Evolutionary conservation across 2,888 invertebrate species (phyloP), one percentile per base, ranked within the genome.

Genomic region (Cryptocephalus primarius): DNA sequence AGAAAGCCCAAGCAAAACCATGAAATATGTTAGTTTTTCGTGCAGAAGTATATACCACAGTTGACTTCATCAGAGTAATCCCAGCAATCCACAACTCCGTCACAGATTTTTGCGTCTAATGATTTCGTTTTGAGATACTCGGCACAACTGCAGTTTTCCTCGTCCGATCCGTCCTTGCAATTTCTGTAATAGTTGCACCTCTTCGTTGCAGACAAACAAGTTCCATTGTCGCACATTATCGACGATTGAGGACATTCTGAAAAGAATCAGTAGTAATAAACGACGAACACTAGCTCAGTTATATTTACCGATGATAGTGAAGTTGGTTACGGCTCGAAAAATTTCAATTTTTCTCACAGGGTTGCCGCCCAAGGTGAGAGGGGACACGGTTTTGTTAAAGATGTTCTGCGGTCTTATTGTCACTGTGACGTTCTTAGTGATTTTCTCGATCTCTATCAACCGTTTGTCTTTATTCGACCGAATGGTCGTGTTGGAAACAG

Each of bases 81-180:
- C 80, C 82, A 83, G 60, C 88, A 88, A 60, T 88, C 87, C 1
- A 84, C 78, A 31, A 83, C 74, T 1, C 87, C 87, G 59, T 88
- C 88, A 61, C 88, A 88, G 43, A 88, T 81, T 67, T 88, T 87
- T 10, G 82, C 75, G 50, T 79, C 72, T 1, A 84, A 73, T 53
- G 79, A 78, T 59, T 85, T 84, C 1, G 83, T 79, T 46, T 75
- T 75, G 39, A 88, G 66, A 58, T 83, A 84, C 66, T 88, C 85
- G 8, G 84, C 85, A 63, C 88, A 88, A 13, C 82, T 77, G 44
- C 87, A 87, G 45, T 79, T 77, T 32, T 74, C 73, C 62, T 86
- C 87, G 60, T 87, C 87, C 50, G 80, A 79, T 1, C 83, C 83
- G 50, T 78, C 79, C 8, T 75, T 68, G 54, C 85, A 86, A 60